Percentiles rank a stretch among this genome's conserved stretches.
Conservation (phyloP, 2,797 vertebrate species). For the Sebastes diploproa region DNA sequence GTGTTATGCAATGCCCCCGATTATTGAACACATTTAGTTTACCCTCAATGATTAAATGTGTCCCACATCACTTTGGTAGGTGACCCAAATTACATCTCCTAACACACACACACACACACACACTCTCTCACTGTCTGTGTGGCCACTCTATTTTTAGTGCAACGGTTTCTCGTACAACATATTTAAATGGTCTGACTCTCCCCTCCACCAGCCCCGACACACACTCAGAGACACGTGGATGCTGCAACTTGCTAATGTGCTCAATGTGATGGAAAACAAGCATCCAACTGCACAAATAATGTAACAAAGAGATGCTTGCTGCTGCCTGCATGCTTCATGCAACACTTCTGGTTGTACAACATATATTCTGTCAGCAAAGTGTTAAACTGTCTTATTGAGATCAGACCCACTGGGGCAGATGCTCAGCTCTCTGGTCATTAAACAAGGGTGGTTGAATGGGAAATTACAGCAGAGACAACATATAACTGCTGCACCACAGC, state of each 20-base stretch:
- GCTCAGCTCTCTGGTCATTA: not conserved
- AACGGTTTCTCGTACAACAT: constrained; percentile 26
- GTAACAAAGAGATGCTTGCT: not conserved
- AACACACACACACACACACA: not conserved
- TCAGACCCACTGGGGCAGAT: not conserved
- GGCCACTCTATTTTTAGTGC: constrained; percentile 65
- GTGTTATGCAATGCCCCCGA: constrained; percentile 61
- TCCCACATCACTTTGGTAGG: constrained; percentile 42
- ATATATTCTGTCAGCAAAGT: not conserved
- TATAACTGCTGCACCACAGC: not conserved
- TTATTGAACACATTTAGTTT: constrained; percentile 69
- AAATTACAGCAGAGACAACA: constrained; percentile 1
- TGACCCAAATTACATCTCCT: constrained; percentile 64
- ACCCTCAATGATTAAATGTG: constrained; percentile 68
- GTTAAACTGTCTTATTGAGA: not conserved
- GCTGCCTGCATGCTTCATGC: not conserved
- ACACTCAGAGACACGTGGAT: constrained; percentile 45
- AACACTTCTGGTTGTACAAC: not conserved
- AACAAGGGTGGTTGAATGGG: not conserved
- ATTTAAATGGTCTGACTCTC: constrained; percentile 52
- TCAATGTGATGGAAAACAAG: constrained; percentile 30
- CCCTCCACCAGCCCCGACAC: constrained; percentile 44
- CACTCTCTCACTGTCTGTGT: constrained; percentile 1
- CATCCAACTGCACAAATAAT: constrained; percentile 20
- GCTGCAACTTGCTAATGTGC: constrained; percentile 34